Evolutionary conservation across 1,140 invertebrate genomes (phyloP).

Genomic region (Drosophila pachea): DNA sequence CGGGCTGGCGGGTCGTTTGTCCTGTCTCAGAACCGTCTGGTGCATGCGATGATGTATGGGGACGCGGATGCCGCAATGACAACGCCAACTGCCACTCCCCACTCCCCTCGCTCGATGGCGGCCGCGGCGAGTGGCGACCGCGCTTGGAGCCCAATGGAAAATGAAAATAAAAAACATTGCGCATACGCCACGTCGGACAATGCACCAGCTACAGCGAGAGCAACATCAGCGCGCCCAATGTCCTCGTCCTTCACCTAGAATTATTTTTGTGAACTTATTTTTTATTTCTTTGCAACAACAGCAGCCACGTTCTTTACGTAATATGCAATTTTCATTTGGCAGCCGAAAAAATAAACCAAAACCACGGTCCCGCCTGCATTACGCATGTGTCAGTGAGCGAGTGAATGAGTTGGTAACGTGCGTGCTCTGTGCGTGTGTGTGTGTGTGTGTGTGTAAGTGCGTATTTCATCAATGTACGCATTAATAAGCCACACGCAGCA

Average conservation of each 20-base stretch:
- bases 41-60: constrained; percentile 68
- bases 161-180: constrained; percentile 49
- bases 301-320: constrained; percentile 61
- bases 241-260: constrained; percentile 78
- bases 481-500: constrained; percentile 64
- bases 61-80: constrained; percentile 44
- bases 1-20: constrained; percentile 18
- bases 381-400: constrained; percentile 54
- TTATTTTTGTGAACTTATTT: constrained; percentile 69
- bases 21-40: constrained; percentile 60
- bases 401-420: constrained; percentile 25
- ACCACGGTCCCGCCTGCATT: constrained; percentile 50
- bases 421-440: constrained; percentile 24
- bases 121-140: constrained; percentile 26
- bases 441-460: constrained; percentile 44
- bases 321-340: constrained; percentile 76
- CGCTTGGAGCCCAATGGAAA: constrained; percentile 58
- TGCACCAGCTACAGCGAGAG: constrained; percentile 5
- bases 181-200: constrained; percentile 54
- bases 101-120: not conserved
- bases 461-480: constrained; percentile 75
- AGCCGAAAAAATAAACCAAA: constrained; percentile 49
- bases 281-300: constrained; percentile 22
- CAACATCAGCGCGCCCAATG: constrained; percentile 34
- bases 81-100: constrained; percentile 46